Evolutionary conservation across 2,888 invertebrate genomes (phyloP), one percentile per base, ranked within the genome.

Genomic region (Polydrusus tereticollis): DNA sequence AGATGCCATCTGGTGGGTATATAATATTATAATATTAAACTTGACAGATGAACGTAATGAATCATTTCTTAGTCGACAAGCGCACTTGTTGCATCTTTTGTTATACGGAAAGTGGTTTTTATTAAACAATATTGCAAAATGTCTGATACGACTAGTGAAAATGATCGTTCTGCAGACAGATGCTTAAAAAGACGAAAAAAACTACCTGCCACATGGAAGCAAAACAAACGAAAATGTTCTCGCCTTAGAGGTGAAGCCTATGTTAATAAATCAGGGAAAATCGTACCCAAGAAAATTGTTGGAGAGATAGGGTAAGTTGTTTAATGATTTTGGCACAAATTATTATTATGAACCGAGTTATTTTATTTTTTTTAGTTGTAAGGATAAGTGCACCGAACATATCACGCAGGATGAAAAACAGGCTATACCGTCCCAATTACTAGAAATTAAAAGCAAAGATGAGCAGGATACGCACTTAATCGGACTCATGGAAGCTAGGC

Each of bases 401-500:
- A 47, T 47, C 8, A 47, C 47, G 47, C 47, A 47, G 47, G 47
- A 47, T 16, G 47, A 47, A n/a, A 47, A 47, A 47, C 47, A 47
- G 20, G 47, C 20, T 20, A 60, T 60, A 60, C 8, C 41, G 43
- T 60, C 60, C 18, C 38, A 60, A 21, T 60, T 60, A 12, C 47
- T 47, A 52, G 38, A 50, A 55, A 55, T 52, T 26, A 23, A 52
- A 52, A 36, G 36, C 52, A 65, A 65, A 52, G 23, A 65, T 65
- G 29, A 52, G 52, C 52, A 65, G 23, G 43, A 29, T 38, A 52
- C 33, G 18, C 21, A 38, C 55, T 38, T 65, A 21, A 16, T 55
- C 21, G 55, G 65, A 16, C 65, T 38, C 16, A 65, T 65, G 65
- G 55, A 65, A 41, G 57, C 38, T 36, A 38, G 55, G 20, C 55